Percentiles rank a stretch among this genome's conserved stretches.
These are phyloP conservation scores for Pseudomugil tenellus DNA, from an alignment of 2,797 vertebrate species.

Conservation along the genomic window DNA sequence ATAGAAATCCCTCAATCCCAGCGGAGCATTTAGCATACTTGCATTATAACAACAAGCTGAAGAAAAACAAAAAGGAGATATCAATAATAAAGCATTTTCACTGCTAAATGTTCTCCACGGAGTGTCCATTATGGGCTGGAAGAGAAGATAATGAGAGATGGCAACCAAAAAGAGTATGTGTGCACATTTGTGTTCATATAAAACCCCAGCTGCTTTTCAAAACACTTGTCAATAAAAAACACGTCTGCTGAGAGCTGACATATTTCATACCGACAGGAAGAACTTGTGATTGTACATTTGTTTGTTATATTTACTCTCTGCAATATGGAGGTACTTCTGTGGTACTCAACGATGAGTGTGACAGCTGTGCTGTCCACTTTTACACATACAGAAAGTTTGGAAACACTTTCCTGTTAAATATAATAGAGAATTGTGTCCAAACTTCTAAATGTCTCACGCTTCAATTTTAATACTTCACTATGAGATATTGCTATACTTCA, in stretches of 20 bases:
- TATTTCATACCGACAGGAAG: constrained; percentile 53
- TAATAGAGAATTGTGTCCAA: too few species aligned
- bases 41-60: constrained; percentile 51
- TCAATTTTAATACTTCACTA: neutral
- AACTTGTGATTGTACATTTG: constrained; percentile 11
- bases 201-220: constrained; percentile 67
- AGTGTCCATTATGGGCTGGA: constrained; percentile 59
- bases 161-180: constrained; percentile 34
- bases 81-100: constrained; percentile 65
- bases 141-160: constrained; percentile 54
- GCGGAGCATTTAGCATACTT: constrained; percentile 68
- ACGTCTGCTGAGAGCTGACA: constrained; percentile 50
- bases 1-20: constrained; percentile 52
- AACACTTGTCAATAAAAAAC: constrained; percentile 46
- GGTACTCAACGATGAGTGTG: neutral
- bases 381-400: neutral
- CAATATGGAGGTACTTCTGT: constrained; percentile 1
- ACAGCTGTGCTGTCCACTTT: neutral
- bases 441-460: too few species aligned
- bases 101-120: constrained; percentile 57
- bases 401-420: too few species aligned
- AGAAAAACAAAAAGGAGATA: constrained; percentile 64
- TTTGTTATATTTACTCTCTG: constrained; percentile 9
- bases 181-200: constrained; percentile 10
- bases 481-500: neutral